These are phyloP conservation scores for Calliopsis andreniformis DNA, from an alignment of 1,140 invertebrate species.

Conservation along the genomic window DNA sequence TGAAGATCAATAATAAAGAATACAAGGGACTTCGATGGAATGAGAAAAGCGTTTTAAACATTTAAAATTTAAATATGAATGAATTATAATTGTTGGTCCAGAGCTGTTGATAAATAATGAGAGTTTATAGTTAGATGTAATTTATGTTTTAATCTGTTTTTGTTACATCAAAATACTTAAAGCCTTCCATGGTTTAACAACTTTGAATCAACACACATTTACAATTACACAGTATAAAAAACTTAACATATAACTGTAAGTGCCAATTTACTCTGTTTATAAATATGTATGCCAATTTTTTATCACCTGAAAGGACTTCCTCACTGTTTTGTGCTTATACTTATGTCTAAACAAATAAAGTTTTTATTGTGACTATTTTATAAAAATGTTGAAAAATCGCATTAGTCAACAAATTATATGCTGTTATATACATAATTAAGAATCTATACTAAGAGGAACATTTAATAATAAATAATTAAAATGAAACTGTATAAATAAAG, in stretches of 20 bases:
- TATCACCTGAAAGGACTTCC: neutral
- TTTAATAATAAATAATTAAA: neutral
- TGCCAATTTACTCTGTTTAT: slow-evolving; percentile 11
- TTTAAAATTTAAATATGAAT: slow-evolving; percentile 25
- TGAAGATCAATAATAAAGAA: slow-evolving; percentile 1
- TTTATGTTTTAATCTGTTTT: slow-evolving; percentile 4
- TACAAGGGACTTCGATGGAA: neutral
- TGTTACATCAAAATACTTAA: neutral
- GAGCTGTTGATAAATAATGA: slow-evolving; percentile 17
- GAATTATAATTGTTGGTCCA: slow-evolving; percentile 16
- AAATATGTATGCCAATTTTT: neutral
- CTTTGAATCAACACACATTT: slow-evolving; percentile 3
- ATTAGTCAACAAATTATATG: slow-evolving; percentile 20
- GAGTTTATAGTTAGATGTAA: neutral
- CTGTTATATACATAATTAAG: neutral
- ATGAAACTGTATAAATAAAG: neutral
- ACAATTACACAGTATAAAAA: neutral
- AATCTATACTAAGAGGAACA: neutral
- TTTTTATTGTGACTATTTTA: neutral
- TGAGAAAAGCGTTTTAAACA: slow-evolving; percentile 18
- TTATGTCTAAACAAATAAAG: neutral
- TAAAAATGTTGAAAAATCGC: neutral
- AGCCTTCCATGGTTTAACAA: neutral
- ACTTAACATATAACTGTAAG: neutral
- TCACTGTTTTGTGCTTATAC: neutral